These are phyloP conservation scores for Pyralis farinalis DNA, from an alignment of 2,888 invertebrate species.

Conservation along the genomic window DNA sequence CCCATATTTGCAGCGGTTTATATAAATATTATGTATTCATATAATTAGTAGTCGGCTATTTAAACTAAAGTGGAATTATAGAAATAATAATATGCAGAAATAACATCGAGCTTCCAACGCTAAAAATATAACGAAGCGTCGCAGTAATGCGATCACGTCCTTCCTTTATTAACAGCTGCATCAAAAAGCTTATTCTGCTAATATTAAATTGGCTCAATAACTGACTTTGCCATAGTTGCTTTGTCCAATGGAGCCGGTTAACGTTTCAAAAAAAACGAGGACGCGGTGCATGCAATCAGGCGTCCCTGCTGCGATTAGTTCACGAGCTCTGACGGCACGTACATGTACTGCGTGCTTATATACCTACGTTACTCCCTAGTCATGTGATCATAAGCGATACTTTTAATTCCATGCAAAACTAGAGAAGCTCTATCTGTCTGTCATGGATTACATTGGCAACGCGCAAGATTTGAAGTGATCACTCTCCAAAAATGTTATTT, in stretches of 20 bases:
- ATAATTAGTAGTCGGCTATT: too few relatives aligned
- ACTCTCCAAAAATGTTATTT: too few relatives aligned
- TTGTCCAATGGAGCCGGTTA: slow-evolving; percentile 62
- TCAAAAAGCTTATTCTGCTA: slow-evolving; percentile 51
- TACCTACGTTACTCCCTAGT: slow-evolving; percentile 33
- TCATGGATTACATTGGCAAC: too few relatives aligned
- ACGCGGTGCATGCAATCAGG: slow-evolving; percentile 61
- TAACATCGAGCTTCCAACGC: too few relatives aligned
- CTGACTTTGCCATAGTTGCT: slow-evolving; percentile 59
- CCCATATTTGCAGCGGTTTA: too few relatives aligned
- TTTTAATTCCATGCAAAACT: too few relatives aligned
- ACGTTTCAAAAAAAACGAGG: slow-evolving; percentile 46
- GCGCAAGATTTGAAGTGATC: too few relatives aligned
- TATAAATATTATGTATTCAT: too few relatives aligned
- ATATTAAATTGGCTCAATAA: slow-evolving; percentile 69
- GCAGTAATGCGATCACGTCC: slow-evolving; percentile 34
- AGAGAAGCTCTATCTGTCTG: too few relatives aligned
- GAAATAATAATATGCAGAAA: too few relatives aligned
- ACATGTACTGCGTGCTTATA: slow-evolving; percentile 58
- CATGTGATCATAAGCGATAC: too few relatives aligned
- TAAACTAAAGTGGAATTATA: too few relatives aligned
- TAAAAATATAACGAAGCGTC: neutral
- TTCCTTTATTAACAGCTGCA: slow-evolving; percentile 1
- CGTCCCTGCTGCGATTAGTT: slow-evolving; percentile 61
- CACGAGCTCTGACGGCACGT: slow-evolving; percentile 61